Percentiles rank a stretch among this genome's conserved stretches.
Evolutionary conservation across 2,797 vertebrate species (phyloP).

Genomic region (Basileuterus tristriatus): DNA sequence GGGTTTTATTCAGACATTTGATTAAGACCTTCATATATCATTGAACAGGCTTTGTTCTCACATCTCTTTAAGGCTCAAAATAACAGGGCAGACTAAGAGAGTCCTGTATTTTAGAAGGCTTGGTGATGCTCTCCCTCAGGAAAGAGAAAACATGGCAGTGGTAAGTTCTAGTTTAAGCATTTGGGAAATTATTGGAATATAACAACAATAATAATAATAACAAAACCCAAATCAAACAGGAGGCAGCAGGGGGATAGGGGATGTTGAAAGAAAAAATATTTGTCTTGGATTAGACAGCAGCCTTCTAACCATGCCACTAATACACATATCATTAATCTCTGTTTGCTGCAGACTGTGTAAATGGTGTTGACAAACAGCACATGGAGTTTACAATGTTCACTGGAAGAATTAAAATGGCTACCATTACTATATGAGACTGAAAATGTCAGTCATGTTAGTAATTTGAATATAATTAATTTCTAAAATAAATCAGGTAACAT

Average conservation of each 20-base stretch:
- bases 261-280: background rate
- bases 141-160: background rate
- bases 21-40: constrained; percentile 31
- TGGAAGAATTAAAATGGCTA: background rate
- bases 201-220: background rate
- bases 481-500: background rate
- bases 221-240: background rate
- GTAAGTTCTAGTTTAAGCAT: background rate
- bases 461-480: background rate
- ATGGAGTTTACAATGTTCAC: background rate
- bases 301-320: background rate
- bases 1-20: constrained; percentile 17
- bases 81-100: background rate
- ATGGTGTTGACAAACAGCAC: background rate
- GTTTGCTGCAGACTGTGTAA: background rate
- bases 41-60: background rate
- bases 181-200: background rate
- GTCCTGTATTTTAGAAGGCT: background rate
- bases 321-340: background rate
- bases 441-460: background rate
- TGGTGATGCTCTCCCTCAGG: background rate
- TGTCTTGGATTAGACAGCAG: background rate
- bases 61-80: background rate
- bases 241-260: accelerated
- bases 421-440: background rate